Evolutionary conservation across 2,113 vertebrate species (phyloP), one percentile per base, ranked within the genome.

Genomic region (Plectropomus leopardus): DNA sequence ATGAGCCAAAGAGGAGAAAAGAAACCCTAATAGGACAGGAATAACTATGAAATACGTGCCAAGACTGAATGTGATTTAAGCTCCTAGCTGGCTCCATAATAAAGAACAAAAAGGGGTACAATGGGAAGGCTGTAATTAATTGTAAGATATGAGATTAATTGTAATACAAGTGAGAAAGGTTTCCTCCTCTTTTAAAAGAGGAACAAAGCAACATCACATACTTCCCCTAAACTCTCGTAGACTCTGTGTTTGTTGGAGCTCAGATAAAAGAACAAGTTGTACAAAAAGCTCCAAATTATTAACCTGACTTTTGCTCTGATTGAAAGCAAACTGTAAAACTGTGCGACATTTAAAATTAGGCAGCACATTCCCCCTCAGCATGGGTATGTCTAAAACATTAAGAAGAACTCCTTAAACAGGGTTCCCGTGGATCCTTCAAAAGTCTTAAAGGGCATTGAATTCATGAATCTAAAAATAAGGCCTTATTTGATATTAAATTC

Each of bases 1-100:
- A 40, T 48, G 75, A 80, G 78, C 79, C 81, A 76, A 76, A 78
- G 71, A 63, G 50, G 51, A 69, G 72, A 71, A 58, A 70, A 53
- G 51, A 84, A 78, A 74, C 57, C 71, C 28, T 76, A 82, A 88
- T 48, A 74, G 15, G 73, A 71, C 63, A 68, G 53, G 53, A 87
- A 80, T 72, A 80, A 66, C 63, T 34, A 14, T 16, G n/a, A 34
- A 42, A 74, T 9, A 61, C 54, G 66, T 61, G 55, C 54, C 45
- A 30, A 50, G 26, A 44, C 48, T 26, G 59, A 80, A 34, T 44
- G 17, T 47, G 64, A 80, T 71, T 60, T 75, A 85, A 77, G 55
- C n/a, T 78, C 50, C 42, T 4, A 40, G 50, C 48, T 40, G 51
- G 28, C 23, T 40, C 24, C 10, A 44, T 44, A 48, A 74, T 51